A percentile compares a stretch with the other conserved stretches of the same genome.
Evolutionary conservation across 1,140 invertebrate species (phyloP).

Genomic region (Matsumurasca onukii): DNA sequence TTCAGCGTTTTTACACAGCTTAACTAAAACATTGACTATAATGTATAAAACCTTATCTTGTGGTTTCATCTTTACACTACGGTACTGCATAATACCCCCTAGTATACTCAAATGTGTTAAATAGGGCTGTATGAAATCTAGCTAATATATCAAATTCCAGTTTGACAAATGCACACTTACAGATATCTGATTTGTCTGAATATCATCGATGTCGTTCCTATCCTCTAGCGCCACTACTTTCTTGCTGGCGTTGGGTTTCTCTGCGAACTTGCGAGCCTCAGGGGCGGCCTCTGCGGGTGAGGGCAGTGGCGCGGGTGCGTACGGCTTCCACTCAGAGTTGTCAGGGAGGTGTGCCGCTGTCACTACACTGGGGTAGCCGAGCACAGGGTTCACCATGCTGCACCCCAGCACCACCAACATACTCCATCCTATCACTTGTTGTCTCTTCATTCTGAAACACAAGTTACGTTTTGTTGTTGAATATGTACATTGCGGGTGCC

Average conservation of each 20-base stretch:
- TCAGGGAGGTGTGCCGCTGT: constrained; percentile 26
- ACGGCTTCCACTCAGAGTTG: constrained; percentile 20
- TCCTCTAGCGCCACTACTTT: constrained; percentile 76
- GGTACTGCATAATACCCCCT: too few species aligned
- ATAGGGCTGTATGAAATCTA: too few species aligned
- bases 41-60: too few species aligned
- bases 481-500: too few species aligned
- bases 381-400: constrained; percentile 36
- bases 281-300: constrained; percentile 32
- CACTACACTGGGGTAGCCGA: constrained; percentile 40
- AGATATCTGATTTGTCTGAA: constrained; percentile 75
- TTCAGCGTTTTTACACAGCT: too few species aligned
- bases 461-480: neutral
- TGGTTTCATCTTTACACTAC: too few species aligned
- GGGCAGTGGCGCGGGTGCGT: constrained; percentile 25
- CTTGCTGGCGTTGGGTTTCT: constrained; percentile 84
- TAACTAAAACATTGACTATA: too few species aligned
- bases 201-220: constrained; percentile 64
- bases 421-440: constrained; percentile 43
- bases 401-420: constrained; percentile 40
- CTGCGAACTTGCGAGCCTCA: constrained; percentile 74
- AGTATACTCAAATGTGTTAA: too few species aligned
- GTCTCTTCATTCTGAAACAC: constrained; percentile 39
- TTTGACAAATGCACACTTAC: constrained; percentile 50
- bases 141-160: too few species aligned